phyloP scores from a whole-genome alignment of 2,888 invertebrate species.

The Lepeophtheirus nordmannii region DNA sequence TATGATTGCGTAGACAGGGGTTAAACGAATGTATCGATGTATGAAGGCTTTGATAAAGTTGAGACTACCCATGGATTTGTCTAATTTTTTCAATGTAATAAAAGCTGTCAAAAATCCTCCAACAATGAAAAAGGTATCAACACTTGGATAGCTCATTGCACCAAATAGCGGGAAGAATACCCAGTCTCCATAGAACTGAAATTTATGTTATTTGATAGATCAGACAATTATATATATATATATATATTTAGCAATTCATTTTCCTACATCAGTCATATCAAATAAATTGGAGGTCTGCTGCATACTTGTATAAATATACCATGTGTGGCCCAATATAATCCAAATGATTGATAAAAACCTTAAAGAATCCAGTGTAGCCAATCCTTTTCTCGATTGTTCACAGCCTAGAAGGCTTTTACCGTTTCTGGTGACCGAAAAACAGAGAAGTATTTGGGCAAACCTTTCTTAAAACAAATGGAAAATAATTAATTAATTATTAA shows the following conservation, averaged over 20 bases:
- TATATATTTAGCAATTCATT: not conserved
- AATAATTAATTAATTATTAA: not conserved
- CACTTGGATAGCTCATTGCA: not conserved
- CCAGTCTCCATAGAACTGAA: not conserved
- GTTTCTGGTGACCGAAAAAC: conserved; percentile 12
- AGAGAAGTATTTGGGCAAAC: not conserved
- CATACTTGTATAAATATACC: not conserved
- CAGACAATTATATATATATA: not conserved
- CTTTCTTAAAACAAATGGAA: not conserved
- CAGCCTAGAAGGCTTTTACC: conserved; percentile 6
- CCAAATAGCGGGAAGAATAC: not conserved
- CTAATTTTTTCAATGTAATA: conserved; percentile 14
- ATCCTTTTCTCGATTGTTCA: not conserved
- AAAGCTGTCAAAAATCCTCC: conserved; percentile 11
- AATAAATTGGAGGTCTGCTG: conserved; percentile 4
- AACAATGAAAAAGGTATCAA: conserved; percentile 16
- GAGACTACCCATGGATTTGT: conserved; percentile 1
- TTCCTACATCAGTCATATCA: conserved; percentile 3
- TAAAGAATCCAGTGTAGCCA: conserved; percentile 1
- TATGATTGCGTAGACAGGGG: conserved; percentile 13
- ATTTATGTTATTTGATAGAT: no score
- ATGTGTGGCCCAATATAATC: conserved; percentile 17
- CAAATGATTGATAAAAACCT: conserved; percentile 12
- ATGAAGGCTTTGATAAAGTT: not conserved
- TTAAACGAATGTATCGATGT: conserved; percentile 6